Evolutionary conservation across 2,113 vertebrate species (phyloP).

Genomic region (Centropus bengalensis): DNA sequence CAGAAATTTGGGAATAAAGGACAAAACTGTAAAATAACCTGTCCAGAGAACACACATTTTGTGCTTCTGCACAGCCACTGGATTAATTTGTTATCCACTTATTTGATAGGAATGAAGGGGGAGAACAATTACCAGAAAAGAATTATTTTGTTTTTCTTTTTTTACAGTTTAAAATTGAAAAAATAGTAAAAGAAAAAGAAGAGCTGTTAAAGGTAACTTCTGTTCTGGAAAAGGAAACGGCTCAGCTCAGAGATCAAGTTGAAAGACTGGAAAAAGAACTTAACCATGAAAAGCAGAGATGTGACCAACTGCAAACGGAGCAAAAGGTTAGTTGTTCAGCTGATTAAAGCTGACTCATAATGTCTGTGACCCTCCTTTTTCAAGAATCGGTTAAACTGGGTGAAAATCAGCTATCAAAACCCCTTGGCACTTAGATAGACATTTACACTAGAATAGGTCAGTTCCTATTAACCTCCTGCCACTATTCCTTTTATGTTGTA

Average conservation of each 20-base stretch:
- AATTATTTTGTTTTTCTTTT: neutral
- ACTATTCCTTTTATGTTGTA: constrained; percentile 66
- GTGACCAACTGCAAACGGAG: constrained; percentile 83
- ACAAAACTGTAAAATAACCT: neutral
- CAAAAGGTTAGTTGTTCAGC: constrained; percentile 84
- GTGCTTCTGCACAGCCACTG: neutral
- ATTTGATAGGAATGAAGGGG: neutral
- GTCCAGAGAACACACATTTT: neutral
- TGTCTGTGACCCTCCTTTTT: constrained; percentile 17
- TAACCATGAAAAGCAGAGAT: constrained; percentile 84
- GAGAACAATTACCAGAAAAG: neutral
- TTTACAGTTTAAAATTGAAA: constrained; percentile 93
- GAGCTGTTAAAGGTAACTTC: constrained; percentile 85
- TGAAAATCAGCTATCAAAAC: constrained; percentile 49
- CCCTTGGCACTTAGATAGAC: constrained; percentile 15
- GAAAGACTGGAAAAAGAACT: constrained; percentile 84
- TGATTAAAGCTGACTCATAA: neutral
- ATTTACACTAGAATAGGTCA: constrained; percentile 63
- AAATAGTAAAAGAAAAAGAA: constrained; percentile 92
- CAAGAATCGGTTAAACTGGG: constrained; percentile 39
- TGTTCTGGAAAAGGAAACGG: constrained; percentile 86
- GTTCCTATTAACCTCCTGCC: constrained; percentile 64
- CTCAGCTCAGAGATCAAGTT: constrained; percentile 85
- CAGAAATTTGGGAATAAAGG: neutral
- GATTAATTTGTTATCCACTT: neutral